Percentiles rank a stretch among this genome's conserved stretches.
Conservation (phyloP, 2,888 invertebrate genomes). For the Hydrotaea diabolus region DNA sequence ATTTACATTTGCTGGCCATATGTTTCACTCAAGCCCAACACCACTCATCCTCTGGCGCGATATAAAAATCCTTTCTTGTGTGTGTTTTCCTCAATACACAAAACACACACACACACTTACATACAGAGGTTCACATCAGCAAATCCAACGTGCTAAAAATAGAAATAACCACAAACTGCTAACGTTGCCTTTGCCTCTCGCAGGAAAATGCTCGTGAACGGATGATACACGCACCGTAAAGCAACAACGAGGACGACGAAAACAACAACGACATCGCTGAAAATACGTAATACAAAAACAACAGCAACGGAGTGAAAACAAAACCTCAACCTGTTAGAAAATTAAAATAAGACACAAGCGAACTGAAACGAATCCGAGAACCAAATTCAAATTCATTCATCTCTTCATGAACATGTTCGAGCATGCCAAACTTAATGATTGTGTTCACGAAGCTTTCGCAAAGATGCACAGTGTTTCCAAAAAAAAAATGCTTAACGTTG, state of each 20-base stretch:
- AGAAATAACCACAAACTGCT: constrained; percentile 52
- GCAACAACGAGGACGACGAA: constrained; percentile 25
- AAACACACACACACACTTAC: background rate
- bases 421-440: background rate
- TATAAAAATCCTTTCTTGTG: constrained; percentile 31
- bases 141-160: constrained; percentile 54
- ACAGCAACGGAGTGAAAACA: constrained; percentile 5
- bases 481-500: too few relatives aligned
- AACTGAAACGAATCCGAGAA: constrained; percentile 10
- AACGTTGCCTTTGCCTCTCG: constrained; percentile 29
- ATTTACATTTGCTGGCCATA: constrained; percentile 53
- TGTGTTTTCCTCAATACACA: too few relatives aligned
- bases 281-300: constrained; percentile 25
- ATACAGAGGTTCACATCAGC: background rate
- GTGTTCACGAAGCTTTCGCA: background rate
- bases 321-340: constrained; percentile 47
- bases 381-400: constrained; percentile 36
- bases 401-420: constrained; percentile 13
- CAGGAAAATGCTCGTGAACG: constrained; percentile 41
- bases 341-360: background rate
- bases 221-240: background rate
- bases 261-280: constrained; percentile 23
- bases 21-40: constrained; percentile 47
- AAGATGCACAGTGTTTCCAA: too few relatives aligned
- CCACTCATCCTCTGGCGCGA: background rate